Evolutionary conservation across 2,113 vertebrate species (phyloP).

Genomic region (Phalacrocorax aristotelis): DNA sequence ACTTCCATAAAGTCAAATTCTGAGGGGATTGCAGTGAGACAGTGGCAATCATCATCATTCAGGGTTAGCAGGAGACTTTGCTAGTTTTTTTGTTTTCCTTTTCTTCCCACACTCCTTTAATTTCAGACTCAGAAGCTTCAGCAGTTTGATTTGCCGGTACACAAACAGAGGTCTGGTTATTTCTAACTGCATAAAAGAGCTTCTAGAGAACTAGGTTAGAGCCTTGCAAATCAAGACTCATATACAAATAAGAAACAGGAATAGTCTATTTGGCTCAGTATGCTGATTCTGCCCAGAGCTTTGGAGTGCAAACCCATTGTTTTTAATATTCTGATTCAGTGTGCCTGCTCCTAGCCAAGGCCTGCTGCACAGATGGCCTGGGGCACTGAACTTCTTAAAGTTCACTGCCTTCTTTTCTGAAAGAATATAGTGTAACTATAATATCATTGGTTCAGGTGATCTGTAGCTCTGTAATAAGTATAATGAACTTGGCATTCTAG

Average conservation of each 20-base stretch:
- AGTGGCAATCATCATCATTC: slow-evolving; percentile 4
- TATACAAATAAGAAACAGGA: not conserved
- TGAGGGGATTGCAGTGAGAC: not conserved
- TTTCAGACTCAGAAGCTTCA: slow-evolving; percentile 4
- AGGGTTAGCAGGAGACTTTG: not conserved
- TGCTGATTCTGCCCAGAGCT: not conserved
- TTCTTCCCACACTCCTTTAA: not conserved
- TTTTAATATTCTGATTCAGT: not conserved
- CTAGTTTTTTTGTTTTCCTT: not conserved
- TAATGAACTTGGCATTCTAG: not conserved
- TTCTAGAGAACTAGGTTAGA: not conserved
- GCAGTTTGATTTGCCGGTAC: slow-evolving; percentile 22
- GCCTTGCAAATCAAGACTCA: not conserved
- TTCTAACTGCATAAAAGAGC: not conserved
- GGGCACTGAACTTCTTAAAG: not conserved
- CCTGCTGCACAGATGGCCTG: not conserved
- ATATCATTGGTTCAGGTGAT: not conserved
- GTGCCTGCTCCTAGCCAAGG: not conserved
- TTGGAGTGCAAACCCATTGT: not conserved
- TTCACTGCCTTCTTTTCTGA: not conserved
- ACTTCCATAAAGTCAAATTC: not conserved
- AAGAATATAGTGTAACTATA: not conserved
- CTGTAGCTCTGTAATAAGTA: not conserved
- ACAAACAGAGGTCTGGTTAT: not conserved
- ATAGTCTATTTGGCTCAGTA: not conserved